Percentiles rank a stretch among this genome's conserved stretches.
Evolutionary conservation across 2,797 vertebrate species (phyloP).

Genomic region (Sebastes aleutianus): DNA sequence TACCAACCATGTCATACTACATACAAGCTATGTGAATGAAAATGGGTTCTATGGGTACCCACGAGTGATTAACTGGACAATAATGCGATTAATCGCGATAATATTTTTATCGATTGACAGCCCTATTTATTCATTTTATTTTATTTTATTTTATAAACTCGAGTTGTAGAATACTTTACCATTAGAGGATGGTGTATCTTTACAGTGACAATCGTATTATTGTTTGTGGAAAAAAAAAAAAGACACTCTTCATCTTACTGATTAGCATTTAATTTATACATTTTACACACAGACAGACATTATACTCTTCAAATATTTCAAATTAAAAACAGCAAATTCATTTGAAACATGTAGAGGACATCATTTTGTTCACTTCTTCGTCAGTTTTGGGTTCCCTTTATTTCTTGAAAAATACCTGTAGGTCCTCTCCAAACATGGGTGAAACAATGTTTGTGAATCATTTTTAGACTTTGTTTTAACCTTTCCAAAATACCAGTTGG

Average conservation of each 20-base stretch:
- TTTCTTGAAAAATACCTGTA: neutral
- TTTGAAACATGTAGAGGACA: neutral
- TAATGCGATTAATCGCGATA: too few relatives aligned
- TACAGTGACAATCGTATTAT: neutral
- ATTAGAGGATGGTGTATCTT: neutral
- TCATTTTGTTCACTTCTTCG: neutral
- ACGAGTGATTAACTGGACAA: too few relatives aligned
- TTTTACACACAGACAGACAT: neutral
- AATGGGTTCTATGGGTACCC: too few relatives aligned
- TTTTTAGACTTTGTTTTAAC: slow-evolving; percentile 21
- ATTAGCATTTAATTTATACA: neutral
- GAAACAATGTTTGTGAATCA: neutral
- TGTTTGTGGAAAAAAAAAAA: neutral
- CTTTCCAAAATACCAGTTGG: neutral
- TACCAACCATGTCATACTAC: too few relatives aligned
- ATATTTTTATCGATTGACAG: too few relatives aligned
- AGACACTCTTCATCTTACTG: neutral
- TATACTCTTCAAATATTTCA: neutral
- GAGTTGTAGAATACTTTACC: too few relatives aligned
- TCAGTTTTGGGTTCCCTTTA: neutral
- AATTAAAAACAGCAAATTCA: neutral
- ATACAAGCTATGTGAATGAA: too few relatives aligned
- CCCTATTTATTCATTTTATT: too few relatives aligned
- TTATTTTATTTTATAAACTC: neutral
- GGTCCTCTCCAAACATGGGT: neutral